phyloP scores from a whole-genome alignment of 2,888 invertebrate species.

The Orchesellides sinensis region DNA sequence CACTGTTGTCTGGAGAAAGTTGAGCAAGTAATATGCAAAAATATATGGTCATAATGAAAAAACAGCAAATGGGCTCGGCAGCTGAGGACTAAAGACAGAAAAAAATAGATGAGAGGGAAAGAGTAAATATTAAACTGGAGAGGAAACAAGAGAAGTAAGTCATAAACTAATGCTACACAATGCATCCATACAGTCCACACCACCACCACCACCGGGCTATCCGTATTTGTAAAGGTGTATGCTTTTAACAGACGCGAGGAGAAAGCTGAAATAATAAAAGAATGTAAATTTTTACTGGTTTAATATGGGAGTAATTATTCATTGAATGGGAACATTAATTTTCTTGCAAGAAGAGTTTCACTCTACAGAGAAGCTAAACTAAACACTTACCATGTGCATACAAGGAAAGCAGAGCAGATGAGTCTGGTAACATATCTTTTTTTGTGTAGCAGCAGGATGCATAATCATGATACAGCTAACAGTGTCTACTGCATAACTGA shows the following conservation, averaged over 20 bases:
- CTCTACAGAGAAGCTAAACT: neutral
- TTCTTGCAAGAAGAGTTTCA: slow-evolving; percentile 35
- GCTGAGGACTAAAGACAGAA: slow-evolving; percentile 44
- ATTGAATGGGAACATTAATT: slow-evolving; percentile 70
- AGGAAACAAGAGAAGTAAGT: slow-evolving; percentile 14
- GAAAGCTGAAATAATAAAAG: slow-evolving; percentile 49
- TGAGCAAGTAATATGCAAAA: slow-evolving; percentile 53
- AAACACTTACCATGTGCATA: neutral
- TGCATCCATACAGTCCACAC: no score
- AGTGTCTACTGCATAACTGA: no score
- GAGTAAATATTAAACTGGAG: slow-evolving; percentile 46
- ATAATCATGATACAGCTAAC: neutral
- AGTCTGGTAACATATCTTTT: neutral
- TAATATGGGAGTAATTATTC: slow-evolving; percentile 71
- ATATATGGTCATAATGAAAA: slow-evolving; percentile 57
- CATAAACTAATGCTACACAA: slow-evolving; percentile 29
- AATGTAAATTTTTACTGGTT: slow-evolving; percentile 57
- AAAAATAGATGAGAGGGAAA: slow-evolving; percentile 11
- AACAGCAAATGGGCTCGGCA: slow-evolving; percentile 53
- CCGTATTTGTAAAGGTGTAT: no score
- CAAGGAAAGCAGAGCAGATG: neutral
- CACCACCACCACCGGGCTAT: neutral
- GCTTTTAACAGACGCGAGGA: slow-evolving; percentile 15
- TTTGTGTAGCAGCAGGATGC: slow-evolving; percentile 31
- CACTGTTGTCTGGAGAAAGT: slow-evolving; percentile 28